phyloP scores from a whole-genome alignment of 2,888 invertebrate genomes.

The Rhimphoctona megacephalus region DNA sequence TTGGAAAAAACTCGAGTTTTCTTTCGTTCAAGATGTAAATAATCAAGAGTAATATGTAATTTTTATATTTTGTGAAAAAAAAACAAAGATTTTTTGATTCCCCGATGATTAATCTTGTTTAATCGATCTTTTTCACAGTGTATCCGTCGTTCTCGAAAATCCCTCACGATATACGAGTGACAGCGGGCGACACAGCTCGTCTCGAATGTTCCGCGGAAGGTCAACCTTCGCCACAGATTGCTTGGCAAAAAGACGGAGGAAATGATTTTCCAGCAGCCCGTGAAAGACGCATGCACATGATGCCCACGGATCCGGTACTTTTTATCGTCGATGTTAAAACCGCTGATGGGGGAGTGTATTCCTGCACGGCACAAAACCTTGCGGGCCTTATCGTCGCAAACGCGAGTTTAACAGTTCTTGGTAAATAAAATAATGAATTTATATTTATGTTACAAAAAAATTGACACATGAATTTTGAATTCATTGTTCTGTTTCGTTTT shows the following conservation, averaged over 20 bases:
- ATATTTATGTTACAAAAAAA: background rate
- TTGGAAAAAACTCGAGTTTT: too few relatives aligned
- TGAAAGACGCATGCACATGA: slow-evolving; percentile 96
- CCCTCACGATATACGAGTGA: slow-evolving; percentile 93
- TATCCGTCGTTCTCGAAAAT: slow-evolving; percentile 94
- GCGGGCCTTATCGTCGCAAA: slow-evolving; percentile 95
- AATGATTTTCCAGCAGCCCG: slow-evolving; percentile 97
- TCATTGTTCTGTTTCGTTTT: background rate
- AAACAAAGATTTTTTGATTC: background rate
- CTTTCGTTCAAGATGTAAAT: too few relatives aligned
- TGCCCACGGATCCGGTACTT: slow-evolving; percentile 95
- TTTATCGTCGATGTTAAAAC: slow-evolving; percentile 96
- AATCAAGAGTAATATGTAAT: too few relatives aligned
- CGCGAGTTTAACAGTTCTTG: slow-evolving; percentile 92
- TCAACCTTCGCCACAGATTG: slow-evolving; percentile 94
- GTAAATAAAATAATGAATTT: slow-evolving; percentile 77
- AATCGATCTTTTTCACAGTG: slow-evolving; percentile 85
- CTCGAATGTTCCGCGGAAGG: slow-evolving; percentile 97
- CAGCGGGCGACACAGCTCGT: slow-evolving; percentile 93
- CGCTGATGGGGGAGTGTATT: slow-evolving; percentile 96
- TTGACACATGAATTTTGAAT: background rate
- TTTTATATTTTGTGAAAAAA: too few relatives aligned
- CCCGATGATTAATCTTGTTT: background rate
- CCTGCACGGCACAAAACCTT: slow-evolving; percentile 95
- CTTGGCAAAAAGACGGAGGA: slow-evolving; percentile 96